Evolutionary conservation across 2,888 invertebrate genomes (phyloP), one percentile per base, ranked within the genome.

Genomic region (Rhaphigaster nebulosa): DNA sequence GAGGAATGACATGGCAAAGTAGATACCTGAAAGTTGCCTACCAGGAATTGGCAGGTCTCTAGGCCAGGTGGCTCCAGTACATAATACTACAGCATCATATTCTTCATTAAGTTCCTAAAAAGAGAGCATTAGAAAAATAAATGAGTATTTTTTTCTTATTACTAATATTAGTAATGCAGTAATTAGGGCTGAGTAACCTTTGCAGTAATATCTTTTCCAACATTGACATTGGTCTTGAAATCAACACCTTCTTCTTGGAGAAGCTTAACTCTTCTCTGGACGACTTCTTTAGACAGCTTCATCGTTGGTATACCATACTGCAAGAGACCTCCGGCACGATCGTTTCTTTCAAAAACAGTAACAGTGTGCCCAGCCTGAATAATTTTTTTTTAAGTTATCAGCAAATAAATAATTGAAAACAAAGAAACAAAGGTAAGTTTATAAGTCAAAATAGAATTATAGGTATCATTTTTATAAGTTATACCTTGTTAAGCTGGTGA

Each of bases 271-370:
- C 99, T 95, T 13, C 99, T 95, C 93, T 97, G 97, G 0, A 99
- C 98, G 90, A 98, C 98, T 91, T 97, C 96, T 94, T 99, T 99
- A 93, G 98, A 97, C 20, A 99, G 95, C 94, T 99, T 99, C 99
- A 99, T 99, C 15, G 98, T 98, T 29, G 99, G 99, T 93, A 99
- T 99, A 91, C 99, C 99, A 94, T 99, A 99, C 93, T 98, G 98
- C 88, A 99, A 95, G 41, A 99, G 95, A 0, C 99, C 99, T 91
- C 99, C 99, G 8, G 98, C 95, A 20, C 98, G 96, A 94, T 99
- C 99, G 94, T 99, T 99, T 91, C 99, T 96, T 94, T 99, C 99
- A 94, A 97, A 99, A 70, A 99, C 99, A 0, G 98, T 98, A 1
- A 99, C 98, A n/a, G 94, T 94, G 94, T 99, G 99, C 0, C 99